Evolutionary conservation across 2,113 vertebrate genomes (phyloP).

Genomic region (Chunga burmeisteri): DNA sequence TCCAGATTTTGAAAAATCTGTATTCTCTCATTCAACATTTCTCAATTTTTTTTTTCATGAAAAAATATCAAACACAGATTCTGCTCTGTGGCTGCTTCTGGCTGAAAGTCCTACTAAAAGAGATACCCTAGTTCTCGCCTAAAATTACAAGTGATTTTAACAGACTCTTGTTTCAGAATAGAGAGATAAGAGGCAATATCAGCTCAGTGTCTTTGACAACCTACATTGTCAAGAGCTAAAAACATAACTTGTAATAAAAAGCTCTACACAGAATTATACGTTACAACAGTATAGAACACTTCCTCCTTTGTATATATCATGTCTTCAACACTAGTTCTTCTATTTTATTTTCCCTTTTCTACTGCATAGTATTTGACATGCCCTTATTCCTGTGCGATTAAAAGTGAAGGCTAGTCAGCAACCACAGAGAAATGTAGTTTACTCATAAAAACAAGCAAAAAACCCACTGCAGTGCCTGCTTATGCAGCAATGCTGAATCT

Average conservation of each 20-base stretch:
- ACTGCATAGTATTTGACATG: not conserved
- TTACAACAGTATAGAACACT: not conserved
- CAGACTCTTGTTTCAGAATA: not conserved
- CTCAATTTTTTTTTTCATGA: not conserved
- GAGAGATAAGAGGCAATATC: not conserved
- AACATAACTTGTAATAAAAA: not conserved
- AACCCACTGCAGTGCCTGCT: not conserved
- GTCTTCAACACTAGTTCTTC: not conserved
- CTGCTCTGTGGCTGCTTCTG: not conserved
- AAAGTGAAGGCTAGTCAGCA: not conserved
- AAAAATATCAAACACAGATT: not conserved
- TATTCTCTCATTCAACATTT: not conserved
- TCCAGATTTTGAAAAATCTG: not conserved
- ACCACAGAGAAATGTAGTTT: not conserved
- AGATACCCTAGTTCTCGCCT: not conserved
- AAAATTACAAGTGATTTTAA: slow-evolving; percentile 5
- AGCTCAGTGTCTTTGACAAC: not conserved
- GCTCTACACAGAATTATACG: not conserved
- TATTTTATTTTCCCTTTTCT: not conserved
- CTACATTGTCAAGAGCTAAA: not conserved
- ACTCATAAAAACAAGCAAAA: not conserved
- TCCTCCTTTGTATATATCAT: not conserved
- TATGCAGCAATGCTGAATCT: not conserved
- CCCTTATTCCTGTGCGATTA: not conserved
- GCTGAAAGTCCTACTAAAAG: not conserved